A percentile compares a stretch with the other conserved stretches of the same genome.
Conservation (phyloP, 2,113 vertebrate genomes). For the Cyprinus carpio region DNA sequence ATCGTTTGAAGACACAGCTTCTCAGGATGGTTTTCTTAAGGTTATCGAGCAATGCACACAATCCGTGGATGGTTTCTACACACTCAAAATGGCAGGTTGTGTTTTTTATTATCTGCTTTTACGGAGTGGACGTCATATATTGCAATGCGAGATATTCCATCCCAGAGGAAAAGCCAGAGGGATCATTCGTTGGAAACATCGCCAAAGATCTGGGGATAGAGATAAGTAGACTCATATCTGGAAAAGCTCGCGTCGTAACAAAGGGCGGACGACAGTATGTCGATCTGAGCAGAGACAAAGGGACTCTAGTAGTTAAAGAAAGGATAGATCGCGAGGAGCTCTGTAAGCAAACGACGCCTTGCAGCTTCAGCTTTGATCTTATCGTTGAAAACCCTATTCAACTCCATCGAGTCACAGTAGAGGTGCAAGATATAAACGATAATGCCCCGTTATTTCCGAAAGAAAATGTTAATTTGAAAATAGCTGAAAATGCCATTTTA, state of each 20-base stretch:
- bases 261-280: slow-evolving; percentile 73
- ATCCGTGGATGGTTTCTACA: not conserved
- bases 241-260: slow-evolving; percentile 74
- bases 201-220: no score
- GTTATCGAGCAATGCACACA: not conserved
- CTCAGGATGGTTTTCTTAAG: not conserved
- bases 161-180: no score
- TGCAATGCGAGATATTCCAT: slow-evolving; percentile 71
- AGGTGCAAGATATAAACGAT: slow-evolving; percentile 74
- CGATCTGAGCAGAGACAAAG: slow-evolving; percentile 71
- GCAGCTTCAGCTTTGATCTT: slow-evolving; percentile 78
- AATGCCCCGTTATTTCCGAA: slow-evolving; percentile 67
- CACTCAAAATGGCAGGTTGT: slow-evolving; percentile 51
- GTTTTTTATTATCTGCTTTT: slow-evolving; percentile 63
- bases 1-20: not conserved
- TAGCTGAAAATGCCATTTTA: slow-evolving; percentile 53
- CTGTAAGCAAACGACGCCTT: slow-evolving; percentile 74
- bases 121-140: slow-evolving; percentile 49
- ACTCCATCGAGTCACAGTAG: slow-evolving; percentile 71
- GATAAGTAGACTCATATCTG: slow-evolving; percentile 68
- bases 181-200: no score
- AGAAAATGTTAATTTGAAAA: slow-evolving; percentile 58
- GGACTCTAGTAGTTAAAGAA: slow-evolving; percentile 72
- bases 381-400: no score
- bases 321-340: slow-evolving; percentile 81